Evolutionary conservation across 2,113 vertebrate genomes (phyloP).

Genomic region (Ascaphus truei): DNA sequence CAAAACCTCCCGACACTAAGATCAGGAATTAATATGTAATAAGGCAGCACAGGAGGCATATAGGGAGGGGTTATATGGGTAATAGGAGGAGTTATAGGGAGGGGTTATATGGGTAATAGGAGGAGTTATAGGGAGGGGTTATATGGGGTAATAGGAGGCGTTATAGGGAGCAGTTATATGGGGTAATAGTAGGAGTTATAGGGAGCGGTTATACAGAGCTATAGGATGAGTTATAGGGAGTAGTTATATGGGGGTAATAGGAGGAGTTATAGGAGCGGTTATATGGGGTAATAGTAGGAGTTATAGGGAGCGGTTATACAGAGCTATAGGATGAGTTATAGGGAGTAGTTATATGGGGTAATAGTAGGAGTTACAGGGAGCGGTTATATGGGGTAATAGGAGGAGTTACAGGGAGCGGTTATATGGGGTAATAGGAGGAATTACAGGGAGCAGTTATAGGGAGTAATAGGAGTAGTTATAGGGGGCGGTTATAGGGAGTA

Average conservation of each 20-base stretch:
- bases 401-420: not conserved
- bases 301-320: too few species aligned
- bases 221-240: not conserved
- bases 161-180: not conserved
- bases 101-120: not conserved
- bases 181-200: not conserved
- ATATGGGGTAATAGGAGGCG: not conserved
- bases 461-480: not conserved
- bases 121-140: not conserved
- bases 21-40: slow-evolving; percentile 12
- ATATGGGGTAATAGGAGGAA: not conserved
- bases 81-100: not conserved
- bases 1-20: slow-evolving; percentile 22
- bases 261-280: not conserved
- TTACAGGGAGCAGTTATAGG: not conserved
- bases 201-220: too few species aligned
- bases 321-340: too few species aligned
- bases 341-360: not conserved
- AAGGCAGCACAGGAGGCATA: not conserved
- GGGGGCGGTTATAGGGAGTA: not conserved
- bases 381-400: too few species aligned
- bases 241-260: not conserved
- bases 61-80: not conserved
- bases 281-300: not conserved
- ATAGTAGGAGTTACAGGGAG: not conserved